Base-by-base conservation (phyloP, 2,888 invertebrate genomes). In the Parapristionchus giblindavisi region DNA sequence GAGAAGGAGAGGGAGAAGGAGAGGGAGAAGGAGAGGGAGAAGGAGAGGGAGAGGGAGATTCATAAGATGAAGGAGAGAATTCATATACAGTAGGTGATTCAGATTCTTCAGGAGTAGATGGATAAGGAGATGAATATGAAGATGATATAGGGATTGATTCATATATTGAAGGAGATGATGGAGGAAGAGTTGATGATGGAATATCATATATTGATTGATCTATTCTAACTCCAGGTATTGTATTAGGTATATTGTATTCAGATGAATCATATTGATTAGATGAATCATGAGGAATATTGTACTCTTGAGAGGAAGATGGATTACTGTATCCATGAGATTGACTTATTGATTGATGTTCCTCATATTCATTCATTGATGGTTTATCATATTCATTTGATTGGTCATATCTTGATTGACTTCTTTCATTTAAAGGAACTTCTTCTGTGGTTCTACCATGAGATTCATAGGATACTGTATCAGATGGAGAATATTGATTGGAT, bases 201-300 rank as follows among this genome's bases (percentile, higher is more conserved):
- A 24, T 24, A 61, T 61, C 34, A 27, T 34, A 61, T 61, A 40
- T 38, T n/a, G 61, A 61, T 40, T 61, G 61, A 61, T 61, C 61
- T 24, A 61, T 61, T 38, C 61, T 38, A 40, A 61, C 40, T 27
- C 61, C 61, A n/a, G 61, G 61, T 27, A 61, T 61, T 2, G 61
- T 61, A 14, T 40, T 38, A 17, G 61, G 61, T 61, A n/a, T n/a
- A n/a, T 61, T 24, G 21, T 61, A 24, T 34, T 60, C 34, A 60
- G 32, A 34, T 40, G 61, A 61, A 24, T 61, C 61, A 38, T 61
- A 61, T 17, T 40, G 38, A 61, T 1, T 40, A 27, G 40, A 61
- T 38, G 61, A 61, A 14, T 27, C 36, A 24, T 61, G 38, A 14
- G 61, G 40, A 40, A 38, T 40, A n/a, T 36, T 36, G 27, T 60